phyloP scores from a whole-genome alignment of 2,888 invertebrate genomes.

The Latheticus oryzae region DNA sequence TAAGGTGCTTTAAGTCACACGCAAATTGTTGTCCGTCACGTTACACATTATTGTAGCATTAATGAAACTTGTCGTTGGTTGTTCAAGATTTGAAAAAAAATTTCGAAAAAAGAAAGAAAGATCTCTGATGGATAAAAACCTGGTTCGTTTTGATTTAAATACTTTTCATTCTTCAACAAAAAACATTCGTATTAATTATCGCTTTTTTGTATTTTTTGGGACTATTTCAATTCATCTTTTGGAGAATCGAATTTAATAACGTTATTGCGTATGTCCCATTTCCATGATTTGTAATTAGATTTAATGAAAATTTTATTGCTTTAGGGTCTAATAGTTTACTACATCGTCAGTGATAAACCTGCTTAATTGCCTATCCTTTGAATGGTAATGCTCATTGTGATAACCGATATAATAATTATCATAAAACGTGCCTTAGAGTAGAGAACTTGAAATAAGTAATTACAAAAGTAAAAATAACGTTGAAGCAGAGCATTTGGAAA shows the following conservation, averaged over 20 bases:
- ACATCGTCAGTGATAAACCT: slow-evolving; percentile 12
- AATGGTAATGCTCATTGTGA: slow-evolving; percentile 6
- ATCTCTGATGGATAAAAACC: background rate
- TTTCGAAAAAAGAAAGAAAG: slow-evolving; percentile 4
- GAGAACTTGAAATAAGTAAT: slow-evolving; percentile 1
- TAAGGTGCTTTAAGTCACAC: too few relatives aligned
- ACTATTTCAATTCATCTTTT: background rate
- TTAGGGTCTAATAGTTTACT: slow-evolving; percentile 22
- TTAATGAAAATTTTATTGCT: slow-evolving; percentile 32
- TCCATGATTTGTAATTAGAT: slow-evolving; percentile 29
- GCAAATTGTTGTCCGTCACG: slow-evolving; percentile 10
- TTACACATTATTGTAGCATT: slow-evolving; percentile 11
- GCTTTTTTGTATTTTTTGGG: slow-evolving; percentile 1
- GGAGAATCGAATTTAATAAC: slow-evolving; percentile 21
- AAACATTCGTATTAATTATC: slow-evolving; percentile 6
- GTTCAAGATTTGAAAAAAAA: slow-evolving; percentile 12
- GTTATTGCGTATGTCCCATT: slow-evolving; percentile 21
- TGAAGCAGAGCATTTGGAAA: background rate
- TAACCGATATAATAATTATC: slow-evolving; percentile 29
- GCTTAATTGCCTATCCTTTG: slow-evolving; percentile 16
- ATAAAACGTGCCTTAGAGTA: slow-evolving; percentile 11
- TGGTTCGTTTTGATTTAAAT: background rate
- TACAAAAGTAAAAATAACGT: background rate
- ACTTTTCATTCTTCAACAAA: too few relatives aligned
- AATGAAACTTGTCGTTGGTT: slow-evolving; percentile 16